Evolutionary conservation across 2,113 vertebrate species (phyloP), one percentile per base, ranked within the genome.

Genomic region (Erythrocebus patas): DNA sequence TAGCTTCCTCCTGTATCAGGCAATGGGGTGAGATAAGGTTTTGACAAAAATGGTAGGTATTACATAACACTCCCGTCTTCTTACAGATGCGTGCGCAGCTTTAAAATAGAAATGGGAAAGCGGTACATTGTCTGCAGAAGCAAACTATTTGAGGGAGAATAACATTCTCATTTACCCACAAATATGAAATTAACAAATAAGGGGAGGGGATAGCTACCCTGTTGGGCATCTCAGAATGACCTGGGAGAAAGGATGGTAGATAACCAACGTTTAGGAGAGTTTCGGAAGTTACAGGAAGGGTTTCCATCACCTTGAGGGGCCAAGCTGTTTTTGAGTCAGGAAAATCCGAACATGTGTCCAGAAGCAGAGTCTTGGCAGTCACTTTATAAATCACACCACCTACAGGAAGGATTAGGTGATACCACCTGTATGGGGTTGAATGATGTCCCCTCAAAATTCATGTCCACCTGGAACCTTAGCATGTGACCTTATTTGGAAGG

Each of bases 21-120:
- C 97, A 98, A 96, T 96, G 95, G 96, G 97, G 97, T 98, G 97
- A 98, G 96, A 98, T 97, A 97, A 98, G 96, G 75, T 93, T 94
- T 20, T 96, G 95, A 97, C 97, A 98, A 97, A 98, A 98, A 97
- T 97, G 97, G 96, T 98, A 97, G 97, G 88, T 96, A 97, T 98
- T 98, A 97, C 97, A 98, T 98, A 97, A 97, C 96, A 97, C 91
- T 96, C 91, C 83, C 48, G 5, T 96, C 96, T 88, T 95, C 96
- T 97, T 97, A 97, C 96, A 98, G 97, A 97, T 97, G 97, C 95
- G 80, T 97, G 97, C 75, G 20, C 79, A 96, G 95, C 95, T 98
- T 55, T 95, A 98, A 97, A 96, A 35, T 88, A 98, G 96, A 98
- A 98, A 96, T 45, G 5, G 83, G 81, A 78, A 94, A 95, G 66